These are phyloP conservation scores for Monoplex corrugatus DNA, from an alignment of 2,888 invertebrate genomes.

Conservation along the genomic window DNA sequence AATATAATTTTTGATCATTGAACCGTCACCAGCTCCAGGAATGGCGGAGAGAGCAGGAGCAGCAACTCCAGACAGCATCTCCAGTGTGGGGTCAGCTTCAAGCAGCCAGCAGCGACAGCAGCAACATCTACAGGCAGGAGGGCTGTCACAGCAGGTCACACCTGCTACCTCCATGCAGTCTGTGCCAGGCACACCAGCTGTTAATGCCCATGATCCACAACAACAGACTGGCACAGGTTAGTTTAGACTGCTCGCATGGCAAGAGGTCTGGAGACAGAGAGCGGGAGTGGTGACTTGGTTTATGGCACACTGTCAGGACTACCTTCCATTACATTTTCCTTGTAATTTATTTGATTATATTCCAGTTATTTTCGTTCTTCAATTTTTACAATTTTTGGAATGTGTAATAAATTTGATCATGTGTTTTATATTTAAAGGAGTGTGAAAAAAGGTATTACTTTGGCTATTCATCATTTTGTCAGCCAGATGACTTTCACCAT, in stretches of 20 bases:
- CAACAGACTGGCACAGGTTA: constrained; percentile 41
- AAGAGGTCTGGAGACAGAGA: too few species aligned
- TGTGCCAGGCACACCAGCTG: constrained; percentile 29
- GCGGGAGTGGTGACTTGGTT: not conserved
- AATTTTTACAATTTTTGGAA: too few species aligned
- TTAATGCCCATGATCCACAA: too few species aligned
- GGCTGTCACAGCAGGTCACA: not conserved
- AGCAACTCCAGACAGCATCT: constrained; percentile 78
- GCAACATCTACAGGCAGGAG: constrained; percentile 40
- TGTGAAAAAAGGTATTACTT: too few species aligned
- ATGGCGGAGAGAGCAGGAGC: constrained; percentile 64
- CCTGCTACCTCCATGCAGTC: not conserved
- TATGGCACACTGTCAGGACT: not conserved
- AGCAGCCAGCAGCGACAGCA: constrained; percentile 57
- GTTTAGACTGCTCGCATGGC: too few species aligned
- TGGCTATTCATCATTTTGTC: too few species aligned
- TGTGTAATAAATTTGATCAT: too few species aligned
- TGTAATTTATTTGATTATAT: too few species aligned
- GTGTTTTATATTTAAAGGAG: too few species aligned
- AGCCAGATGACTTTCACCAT: too few species aligned
- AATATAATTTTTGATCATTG: not conserved
- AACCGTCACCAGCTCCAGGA: constrained; percentile 13
- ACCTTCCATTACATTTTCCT: not conserved
- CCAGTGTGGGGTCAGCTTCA: constrained; percentile 75
- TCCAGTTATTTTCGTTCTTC: too few species aligned